Base-by-base conservation (phyloP, 2,113 vertebrate genomes). In the Ranitomeya imitator region DNA sequence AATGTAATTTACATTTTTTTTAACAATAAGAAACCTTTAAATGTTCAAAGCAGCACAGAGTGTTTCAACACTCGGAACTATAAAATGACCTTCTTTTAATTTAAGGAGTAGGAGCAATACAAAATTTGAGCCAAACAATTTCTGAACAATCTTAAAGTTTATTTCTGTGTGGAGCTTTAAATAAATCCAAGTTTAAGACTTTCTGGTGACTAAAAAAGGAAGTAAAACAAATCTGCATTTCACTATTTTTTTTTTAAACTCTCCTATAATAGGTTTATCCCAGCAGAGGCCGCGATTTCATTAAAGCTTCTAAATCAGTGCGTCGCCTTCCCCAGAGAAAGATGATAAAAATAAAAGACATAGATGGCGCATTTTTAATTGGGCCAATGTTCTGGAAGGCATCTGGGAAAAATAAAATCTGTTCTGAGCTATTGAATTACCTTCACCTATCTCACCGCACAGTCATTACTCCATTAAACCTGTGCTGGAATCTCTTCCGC, bases 261-360 rank as follows among this genome's bases (percentile, higher is more conserved):
- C 45, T 54, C 37, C 5, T n/a, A 6, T 51, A 59, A 86, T 65
- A 78, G 4, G 57, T 86, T 65, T 74, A 14, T 60, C 79, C 6
- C 60, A 89, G 45, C 55, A 55, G 52, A 89, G 80, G 84, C 57
- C 54, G 82, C 31, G 57, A 82, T 85, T 84, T 87, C 45, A 87
- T 90, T 85, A 87, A 82, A 82, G 59, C 26, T 18, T 82, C 31
- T 82, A 45, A 63, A 79, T 86, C 37, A 54, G 37, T 26, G 45
- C 10, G 11, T 65, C 59, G 3, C 59, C 57, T 23, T 65, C 37
- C 37, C 74, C 59, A 14, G 85, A 65, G 31, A 67, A 78, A 4
- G 51, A 13, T 15, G n/a, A 63, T 78, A 19, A 78, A 63, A 90
- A 89, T 79, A 89, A 82, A 71, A 63, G 78, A 23, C n/a, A 82